Percentiles rank a stretch among this genome's conserved stretches.
These are phyloP conservation scores for Tiliacea citrago DNA, from an alignment of 2,888 invertebrate genomes.

Conservation along the genomic window DNA sequence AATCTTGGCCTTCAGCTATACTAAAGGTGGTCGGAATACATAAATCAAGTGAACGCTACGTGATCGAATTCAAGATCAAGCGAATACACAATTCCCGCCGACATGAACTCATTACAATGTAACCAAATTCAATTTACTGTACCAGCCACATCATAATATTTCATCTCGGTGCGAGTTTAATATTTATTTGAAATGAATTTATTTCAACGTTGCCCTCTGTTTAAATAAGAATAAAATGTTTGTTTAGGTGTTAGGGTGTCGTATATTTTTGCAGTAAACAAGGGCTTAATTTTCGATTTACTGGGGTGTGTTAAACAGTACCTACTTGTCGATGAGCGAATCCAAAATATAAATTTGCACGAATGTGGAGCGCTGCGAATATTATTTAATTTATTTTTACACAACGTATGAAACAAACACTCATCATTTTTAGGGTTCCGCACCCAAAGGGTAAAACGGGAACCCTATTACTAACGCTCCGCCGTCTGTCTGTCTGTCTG, in stretches of 20 bases:
- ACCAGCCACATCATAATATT: slow-evolving; percentile 86
- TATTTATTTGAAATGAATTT: slow-evolving; percentile 77
- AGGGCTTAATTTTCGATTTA: slow-evolving; percentile 72
- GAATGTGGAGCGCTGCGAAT: slow-evolving; percentile 30
- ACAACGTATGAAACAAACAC: slow-evolving; percentile 1
- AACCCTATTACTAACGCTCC: no score
- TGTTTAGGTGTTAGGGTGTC: slow-evolving; percentile 68
- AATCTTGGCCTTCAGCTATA: slow-evolving; percentile 82
- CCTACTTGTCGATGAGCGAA: slow-evolving; percentile 34
- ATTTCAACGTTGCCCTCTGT: slow-evolving; percentile 72
- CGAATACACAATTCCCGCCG: slow-evolving; percentile 83
- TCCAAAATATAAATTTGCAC: slow-evolving; percentile 49
- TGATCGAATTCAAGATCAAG: slow-evolving; percentile 88
- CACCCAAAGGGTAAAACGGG: no score
- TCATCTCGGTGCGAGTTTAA: slow-evolving; percentile 79
- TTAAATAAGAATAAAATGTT: slow-evolving; percentile 76
- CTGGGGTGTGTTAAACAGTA: slow-evolving; percentile 62
- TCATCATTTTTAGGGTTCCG: slow-evolving; percentile 15
- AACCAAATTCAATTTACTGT: slow-evolving; percentile 89
- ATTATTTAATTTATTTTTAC: slow-evolving; percentile 23
- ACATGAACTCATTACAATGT: slow-evolving; percentile 88
- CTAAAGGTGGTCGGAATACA: slow-evolving; percentile 86
- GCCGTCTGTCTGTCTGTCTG: no score
- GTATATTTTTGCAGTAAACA: slow-evolving; percentile 69
- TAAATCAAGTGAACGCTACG: slow-evolving; percentile 87